Conservation (phyloP, 2,888 invertebrate species). For the Aspidiotus rigidus region DNA sequence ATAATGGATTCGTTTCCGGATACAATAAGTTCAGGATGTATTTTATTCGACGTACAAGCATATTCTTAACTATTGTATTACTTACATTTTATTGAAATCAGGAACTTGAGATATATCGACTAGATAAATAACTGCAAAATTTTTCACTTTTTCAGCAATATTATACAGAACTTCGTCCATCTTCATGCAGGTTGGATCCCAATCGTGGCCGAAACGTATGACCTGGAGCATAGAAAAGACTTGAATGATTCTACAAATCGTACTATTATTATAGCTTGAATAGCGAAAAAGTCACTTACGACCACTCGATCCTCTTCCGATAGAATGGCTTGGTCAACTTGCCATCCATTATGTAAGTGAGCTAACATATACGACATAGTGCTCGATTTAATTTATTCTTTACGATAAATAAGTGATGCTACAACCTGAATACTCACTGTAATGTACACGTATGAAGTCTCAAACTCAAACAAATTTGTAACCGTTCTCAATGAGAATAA, state of each 20-base stretch:
- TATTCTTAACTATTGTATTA: slow-evolving; percentile 33
- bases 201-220: slow-evolving; percentile 97
- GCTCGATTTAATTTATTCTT: slow-evolving; percentile 18
- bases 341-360: slow-evolving; percentile 99
- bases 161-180: slow-evolving; percentile 98
- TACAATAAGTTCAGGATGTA: no score
- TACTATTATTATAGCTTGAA: background rate
- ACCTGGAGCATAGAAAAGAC: slow-evolving; percentile 52
- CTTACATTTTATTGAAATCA: slow-evolving; percentile 97
- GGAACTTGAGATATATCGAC: slow-evolving; percentile 97
- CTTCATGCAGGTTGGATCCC: slow-evolving; percentile 99
- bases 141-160: slow-evolving; percentile 95
- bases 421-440: no score
- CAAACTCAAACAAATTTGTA: no score
- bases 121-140: slow-evolving; percentile 94
- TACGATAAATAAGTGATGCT: no score
- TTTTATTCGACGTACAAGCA: no score
- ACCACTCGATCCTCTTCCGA: slow-evolving; percentile 98
- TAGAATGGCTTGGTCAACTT: slow-evolving; percentile 97
- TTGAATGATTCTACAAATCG: background rate
- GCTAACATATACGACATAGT: slow-evolving; percentile 99
- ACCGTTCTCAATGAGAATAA: no score
- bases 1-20: no score
- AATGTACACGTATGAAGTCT: no score
- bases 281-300: slow-evolving; percentile 50